Evolutionary conservation across 2,888 invertebrate species (phyloP), one percentile per base, ranked within the genome.

Genomic region (Kryphioiulus occultus): DNA sequence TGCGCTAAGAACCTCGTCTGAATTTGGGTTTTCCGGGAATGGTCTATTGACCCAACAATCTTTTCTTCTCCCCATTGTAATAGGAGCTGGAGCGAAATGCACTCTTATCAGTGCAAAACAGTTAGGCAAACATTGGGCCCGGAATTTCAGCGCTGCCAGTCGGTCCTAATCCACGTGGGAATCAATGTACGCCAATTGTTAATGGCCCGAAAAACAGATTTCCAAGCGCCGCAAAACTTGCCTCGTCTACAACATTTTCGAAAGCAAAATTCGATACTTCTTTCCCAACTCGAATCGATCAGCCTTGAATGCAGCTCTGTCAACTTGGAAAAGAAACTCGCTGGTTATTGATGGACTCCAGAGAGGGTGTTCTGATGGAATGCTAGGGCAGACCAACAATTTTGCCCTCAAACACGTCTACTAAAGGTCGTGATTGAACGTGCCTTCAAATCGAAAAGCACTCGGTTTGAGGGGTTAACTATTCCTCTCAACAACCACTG

Each of bases 181-280:
- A 68, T 68, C 26, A 68, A 68, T 68, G 68, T 68, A 22, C 68
- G 68, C 68, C 68, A 26, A 68, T 68, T 68, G 68, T 68, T 68
- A 68, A 68, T 68, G 68, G 68, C 68, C 68, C 68, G 68, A 68
- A 68, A 68, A 68, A 68, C 68, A 68, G 68, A 68, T 68, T 68
- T 26, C 10, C 68, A 26, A 68, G 26, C 22, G 68, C 68, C 68
- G 22, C 68, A 68, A 68, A 39, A 68, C 26, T 68, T 10, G 68
- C 68, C 26, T 68, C 68, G 68, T 68, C 68, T 68, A 26, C 68
- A 26, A 68, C 68, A 68, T 68, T 68, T 68, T 68, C 68, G 26
- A 26, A 26, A n/a, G 68, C 22, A 68, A 68, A 68, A 68, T n/a
- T 68, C 68, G 68, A 68, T 68, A 68, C 26, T 68, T 59, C 59